phyloP scores from a whole-genome alignment of 2,888 invertebrate genomes.

The Carterocephalus palaemon region DNA sequence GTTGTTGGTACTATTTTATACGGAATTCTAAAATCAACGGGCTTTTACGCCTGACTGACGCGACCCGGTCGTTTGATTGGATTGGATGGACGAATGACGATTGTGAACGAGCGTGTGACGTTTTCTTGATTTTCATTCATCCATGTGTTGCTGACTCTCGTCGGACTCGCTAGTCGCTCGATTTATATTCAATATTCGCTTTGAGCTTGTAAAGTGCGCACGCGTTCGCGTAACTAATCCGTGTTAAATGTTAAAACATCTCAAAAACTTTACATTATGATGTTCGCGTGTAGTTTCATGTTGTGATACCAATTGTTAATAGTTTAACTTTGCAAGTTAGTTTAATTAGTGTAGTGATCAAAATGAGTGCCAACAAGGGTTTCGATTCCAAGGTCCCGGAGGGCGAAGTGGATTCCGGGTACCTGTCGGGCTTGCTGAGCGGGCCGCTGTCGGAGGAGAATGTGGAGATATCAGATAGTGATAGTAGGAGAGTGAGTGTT shows the following conservation, averaged over 20 bases:
- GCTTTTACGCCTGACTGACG: too few relatives aligned
- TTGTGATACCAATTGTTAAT: conserved; percentile 31
- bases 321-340: conserved; percentile 30
- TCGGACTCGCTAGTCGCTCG: too few relatives aligned
- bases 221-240: conserved; percentile 41
- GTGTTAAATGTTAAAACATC: conserved; percentile 27
- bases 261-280: conserved; percentile 38
- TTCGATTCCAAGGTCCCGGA: conserved; percentile 55
- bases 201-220: conserved; percentile 40
- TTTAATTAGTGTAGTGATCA: conserved; percentile 41
- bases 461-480: conserved; percentile 36
- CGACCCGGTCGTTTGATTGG: too few relatives aligned
- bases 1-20: too few relatives aligned
- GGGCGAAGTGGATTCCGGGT: conserved; percentile 62
- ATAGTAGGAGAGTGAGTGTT: conserved; percentile 41
- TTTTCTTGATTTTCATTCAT: too few relatives aligned
- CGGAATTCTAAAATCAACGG: too few relatives aligned
- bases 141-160: too few relatives aligned
- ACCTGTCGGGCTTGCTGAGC: conserved; percentile 52
- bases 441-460: conserved; percentile 38
- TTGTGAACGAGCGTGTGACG: too few relatives aligned
- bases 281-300: conserved; percentile 46
- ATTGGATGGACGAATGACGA: too few relatives aligned
- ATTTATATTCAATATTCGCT: too few relatives aligned
- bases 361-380: conserved; percentile 69